These are phyloP conservation scores for Amphibalanus amphitrite DNA, from an alignment of 1,140 invertebrate genomes.

Conservation along the genomic window DNA sequence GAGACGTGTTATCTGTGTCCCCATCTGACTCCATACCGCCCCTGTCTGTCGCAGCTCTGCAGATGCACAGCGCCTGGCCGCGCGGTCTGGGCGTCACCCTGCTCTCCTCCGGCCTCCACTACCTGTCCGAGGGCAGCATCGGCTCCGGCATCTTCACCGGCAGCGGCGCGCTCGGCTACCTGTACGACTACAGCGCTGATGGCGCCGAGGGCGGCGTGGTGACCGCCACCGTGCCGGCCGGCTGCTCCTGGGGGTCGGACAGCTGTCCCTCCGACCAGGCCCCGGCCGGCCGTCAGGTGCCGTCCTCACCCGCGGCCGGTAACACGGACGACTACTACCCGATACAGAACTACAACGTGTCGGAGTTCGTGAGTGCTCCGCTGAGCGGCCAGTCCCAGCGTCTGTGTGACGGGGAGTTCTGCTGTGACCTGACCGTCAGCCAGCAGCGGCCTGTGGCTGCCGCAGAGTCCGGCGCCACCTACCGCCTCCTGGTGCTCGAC, in stretches of 20 bases:
- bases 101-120: background rate
- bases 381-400: background rate
- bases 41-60: background rate
- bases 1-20: too few species aligned
- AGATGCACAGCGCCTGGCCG: conserved; percentile 2
- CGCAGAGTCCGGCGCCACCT: background rate
- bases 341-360: background rate
- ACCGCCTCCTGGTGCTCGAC: background rate
- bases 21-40: too few species aligned
- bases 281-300: too few species aligned
- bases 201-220: background rate
- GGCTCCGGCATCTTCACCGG: conserved; percentile 1
- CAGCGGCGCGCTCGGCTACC: background rate
- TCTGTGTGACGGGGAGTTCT: background rate
- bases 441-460: background rate
- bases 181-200: background rate
- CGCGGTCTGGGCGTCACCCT: background rate
- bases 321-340: background rate
- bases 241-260: background rate
- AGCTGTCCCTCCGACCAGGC: background rate
- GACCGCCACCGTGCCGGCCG: background rate
- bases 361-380: background rate
- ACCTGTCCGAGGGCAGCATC: background rate
- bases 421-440: background rate
- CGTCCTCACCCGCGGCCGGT: too few species aligned